phyloP scores from a whole-genome alignment of 2,888 invertebrate genomes.

The Chrysina gloriosa region DNA sequence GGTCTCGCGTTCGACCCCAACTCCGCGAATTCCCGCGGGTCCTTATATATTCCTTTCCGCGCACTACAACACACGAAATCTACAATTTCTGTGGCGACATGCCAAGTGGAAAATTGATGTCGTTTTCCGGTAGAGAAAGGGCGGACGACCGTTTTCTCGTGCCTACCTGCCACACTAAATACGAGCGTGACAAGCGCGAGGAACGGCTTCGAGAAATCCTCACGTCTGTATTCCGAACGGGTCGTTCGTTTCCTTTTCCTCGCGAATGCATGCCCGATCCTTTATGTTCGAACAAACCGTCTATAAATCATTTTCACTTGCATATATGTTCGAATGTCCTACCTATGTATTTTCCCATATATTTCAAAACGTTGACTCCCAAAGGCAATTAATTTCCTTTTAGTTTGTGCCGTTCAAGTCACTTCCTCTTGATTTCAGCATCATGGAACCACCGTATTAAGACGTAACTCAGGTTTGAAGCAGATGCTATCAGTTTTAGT shows the following conservation, averaged over 20 bases:
- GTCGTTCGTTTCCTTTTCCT: background rate
- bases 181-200: slow-evolving; percentile 26
- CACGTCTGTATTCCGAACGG: slow-evolving; percentile 5
- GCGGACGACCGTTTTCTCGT: slow-evolving; percentile 11
- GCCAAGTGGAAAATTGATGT: slow-evolving; percentile 37
- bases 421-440: too few relatives aligned
- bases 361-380: too few relatives aligned
- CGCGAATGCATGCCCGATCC: background rate
- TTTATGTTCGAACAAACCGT: slow-evolving; percentile 21
- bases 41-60: slow-evolving; percentile 30
- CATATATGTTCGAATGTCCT: too few relatives aligned
- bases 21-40: background rate
- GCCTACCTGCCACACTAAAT: slow-evolving; percentile 29
- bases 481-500: too few relatives aligned
- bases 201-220: slow-evolving; percentile 20
- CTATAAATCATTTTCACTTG: slow-evolving; percentile 35
- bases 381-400: too few relatives aligned
- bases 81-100: slow-evolving; percentile 35
- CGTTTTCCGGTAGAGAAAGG: slow-evolving; percentile 6
- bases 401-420: too few relatives aligned
- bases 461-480: too few relatives aligned
- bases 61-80: slow-evolving; percentile 9
- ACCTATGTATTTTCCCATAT: too few relatives aligned
- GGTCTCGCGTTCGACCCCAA: background rate
- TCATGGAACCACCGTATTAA: too few relatives aligned